phyloP scores from a whole-genome alignment of 1,140 invertebrate species.

The Bombus waltoni region DNA sequence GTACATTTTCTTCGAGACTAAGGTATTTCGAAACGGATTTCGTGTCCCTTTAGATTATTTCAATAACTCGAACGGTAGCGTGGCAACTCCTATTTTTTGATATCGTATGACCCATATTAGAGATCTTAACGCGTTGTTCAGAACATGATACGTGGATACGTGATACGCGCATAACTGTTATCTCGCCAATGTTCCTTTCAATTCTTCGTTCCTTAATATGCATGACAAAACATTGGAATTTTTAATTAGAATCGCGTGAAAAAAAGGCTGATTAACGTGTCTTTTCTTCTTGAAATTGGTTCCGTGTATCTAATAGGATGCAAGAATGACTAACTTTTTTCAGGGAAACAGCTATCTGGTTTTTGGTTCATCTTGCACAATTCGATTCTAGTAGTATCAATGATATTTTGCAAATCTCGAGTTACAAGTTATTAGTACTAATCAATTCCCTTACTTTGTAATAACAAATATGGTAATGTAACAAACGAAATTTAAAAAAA shows the following conservation, averaged over 20 bases:
- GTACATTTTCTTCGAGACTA: not conserved
- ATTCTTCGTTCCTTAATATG: not conserved
- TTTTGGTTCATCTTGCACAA: not conserved
- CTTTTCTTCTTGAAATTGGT: not conserved
- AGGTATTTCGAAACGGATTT: no score
- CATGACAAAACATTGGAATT: not conserved
- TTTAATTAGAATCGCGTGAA: not conserved
- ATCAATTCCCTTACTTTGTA: not conserved
- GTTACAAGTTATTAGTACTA: not conserved
- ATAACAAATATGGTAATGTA: no score
- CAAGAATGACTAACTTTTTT: no score
- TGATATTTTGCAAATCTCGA: not conserved
- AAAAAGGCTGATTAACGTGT: conserved; percentile 16
- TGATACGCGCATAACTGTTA: not conserved
- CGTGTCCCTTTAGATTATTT: not conserved
- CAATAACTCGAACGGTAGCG: not conserved
- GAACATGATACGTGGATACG: not conserved
- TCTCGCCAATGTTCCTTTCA: not conserved
- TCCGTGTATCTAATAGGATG: no score
- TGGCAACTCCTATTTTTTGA: no score
- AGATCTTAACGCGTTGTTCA: not conserved
- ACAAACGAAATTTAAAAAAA: not conserved
- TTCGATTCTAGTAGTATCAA: not conserved
- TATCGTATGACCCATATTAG: no score
- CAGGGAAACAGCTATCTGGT: not conserved